These are phyloP conservation scores for Parotocinclus haroldoi DNA, from an alignment of 2,797 vertebrate genomes.

Conservation along the genomic window DNA sequence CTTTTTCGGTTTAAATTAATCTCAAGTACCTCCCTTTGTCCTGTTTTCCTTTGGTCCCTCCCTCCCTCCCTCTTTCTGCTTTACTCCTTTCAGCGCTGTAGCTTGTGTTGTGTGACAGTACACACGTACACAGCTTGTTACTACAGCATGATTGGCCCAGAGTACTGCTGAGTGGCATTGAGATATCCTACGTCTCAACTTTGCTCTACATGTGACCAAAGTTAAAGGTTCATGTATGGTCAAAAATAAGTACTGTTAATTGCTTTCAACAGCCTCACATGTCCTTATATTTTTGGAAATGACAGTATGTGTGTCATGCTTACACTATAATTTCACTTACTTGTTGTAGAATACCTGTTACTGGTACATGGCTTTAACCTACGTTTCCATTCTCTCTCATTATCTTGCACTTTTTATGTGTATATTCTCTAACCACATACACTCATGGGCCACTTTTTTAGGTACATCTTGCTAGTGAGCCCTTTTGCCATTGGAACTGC, in stretches of 20 bases:
- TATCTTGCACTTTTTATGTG: too few relatives aligned
- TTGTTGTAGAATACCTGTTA: too few relatives aligned
- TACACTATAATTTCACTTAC: neutral
- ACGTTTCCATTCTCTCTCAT: too few relatives aligned
- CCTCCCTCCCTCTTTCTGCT: neutral
- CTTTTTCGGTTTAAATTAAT: conserved; percentile 1
- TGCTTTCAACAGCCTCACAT: neutral
- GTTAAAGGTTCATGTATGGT: conserved; percentile 1
- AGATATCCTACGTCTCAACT: conserved; percentile 31
- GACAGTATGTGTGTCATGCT: neutral
- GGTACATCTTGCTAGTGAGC: too few relatives aligned
- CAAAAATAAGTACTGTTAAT: neutral
- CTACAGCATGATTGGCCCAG: conserved; percentile 24
- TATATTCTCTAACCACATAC: too few relatives aligned
- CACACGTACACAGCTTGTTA: conserved; percentile 42
- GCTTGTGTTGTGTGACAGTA: conserved; percentile 33
- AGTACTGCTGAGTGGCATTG: conserved; percentile 15
- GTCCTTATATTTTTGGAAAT: neutral
- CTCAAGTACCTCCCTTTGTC: conserved; percentile 19
- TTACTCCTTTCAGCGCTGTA: neutral
- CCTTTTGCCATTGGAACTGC: too few relatives aligned
- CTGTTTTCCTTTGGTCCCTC: conserved; percentile 3
- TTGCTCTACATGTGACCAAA: conserved; percentile 18
- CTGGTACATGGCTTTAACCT: too few relatives aligned
- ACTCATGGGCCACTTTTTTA: too few relatives aligned